Conservation (phyloP, 2,888 invertebrate species). For the Endomychus coccineus region DNA sequence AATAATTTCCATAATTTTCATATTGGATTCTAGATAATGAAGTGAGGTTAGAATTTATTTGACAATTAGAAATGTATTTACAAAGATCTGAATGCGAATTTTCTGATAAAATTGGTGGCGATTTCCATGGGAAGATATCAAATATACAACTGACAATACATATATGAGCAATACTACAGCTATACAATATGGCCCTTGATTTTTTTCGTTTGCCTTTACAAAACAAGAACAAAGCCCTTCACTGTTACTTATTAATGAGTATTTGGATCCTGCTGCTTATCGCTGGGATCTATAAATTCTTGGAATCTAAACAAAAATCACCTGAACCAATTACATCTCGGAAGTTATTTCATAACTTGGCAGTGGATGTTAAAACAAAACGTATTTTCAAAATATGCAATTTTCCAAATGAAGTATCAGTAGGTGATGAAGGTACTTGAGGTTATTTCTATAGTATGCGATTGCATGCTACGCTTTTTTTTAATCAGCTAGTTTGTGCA, state of each 20-base stretch:
- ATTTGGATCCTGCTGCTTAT: conserved; percentile 75
- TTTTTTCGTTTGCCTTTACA: conserved; percentile 51
- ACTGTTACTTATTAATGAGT: conserved; percentile 74
- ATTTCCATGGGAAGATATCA: too few species aligned
- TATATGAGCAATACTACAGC: too few species aligned
- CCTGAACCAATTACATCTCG: conserved; percentile 28
- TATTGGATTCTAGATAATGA: too few species aligned
- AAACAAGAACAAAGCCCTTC: conserved; percentile 65
- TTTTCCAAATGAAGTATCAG: conserved; percentile 59
- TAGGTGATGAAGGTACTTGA: conserved; percentile 65
- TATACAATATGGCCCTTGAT: conserved; percentile 37
- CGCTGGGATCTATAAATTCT: conserved; percentile 71
- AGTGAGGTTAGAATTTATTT: too few species aligned
- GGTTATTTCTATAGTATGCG: not conserved
- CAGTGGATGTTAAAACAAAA: conserved; percentile 55
- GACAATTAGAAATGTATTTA: too few species aligned
- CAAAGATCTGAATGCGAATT: too few species aligned
- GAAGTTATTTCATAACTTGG: conserved; percentile 44
- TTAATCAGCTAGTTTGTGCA: not conserved
- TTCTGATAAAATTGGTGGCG: too few species aligned
- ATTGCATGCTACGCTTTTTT: not conserved
- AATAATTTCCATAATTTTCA: too few species aligned
- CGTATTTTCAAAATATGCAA: conserved; percentile 65
- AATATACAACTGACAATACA: too few species aligned
- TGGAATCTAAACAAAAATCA: conserved; percentile 44